phyloP scores from a whole-genome alignment of 2,797 vertebrate genomes.

The Ambastaia sidthimunki region DNA sequence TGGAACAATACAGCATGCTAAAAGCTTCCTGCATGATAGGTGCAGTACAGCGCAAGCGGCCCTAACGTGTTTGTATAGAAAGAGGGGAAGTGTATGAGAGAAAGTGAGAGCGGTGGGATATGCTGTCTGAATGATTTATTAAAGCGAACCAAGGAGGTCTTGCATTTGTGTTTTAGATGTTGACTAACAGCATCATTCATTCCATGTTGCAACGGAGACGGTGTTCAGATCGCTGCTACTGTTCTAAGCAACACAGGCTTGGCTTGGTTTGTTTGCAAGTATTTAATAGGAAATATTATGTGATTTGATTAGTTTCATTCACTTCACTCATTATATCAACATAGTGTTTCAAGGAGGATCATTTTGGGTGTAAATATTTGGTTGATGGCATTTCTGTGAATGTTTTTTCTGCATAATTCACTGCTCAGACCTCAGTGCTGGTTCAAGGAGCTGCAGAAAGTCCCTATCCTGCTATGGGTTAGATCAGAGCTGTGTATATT shows the following conservation, averaged over 20 bases:
- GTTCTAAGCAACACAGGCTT: too few relatives aligned
- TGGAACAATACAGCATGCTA: slow-evolving; percentile 69
- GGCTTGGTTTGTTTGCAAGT: background rate
- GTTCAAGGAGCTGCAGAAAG: too few relatives aligned
- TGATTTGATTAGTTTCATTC: background rate
- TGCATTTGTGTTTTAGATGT: slow-evolving; percentile 63
- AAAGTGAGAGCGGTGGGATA: background rate
- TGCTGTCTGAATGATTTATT: slow-evolving; percentile 77
- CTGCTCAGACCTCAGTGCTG: background rate
- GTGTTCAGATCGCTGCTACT: slow-evolving; percentile 56
- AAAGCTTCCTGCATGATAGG: slow-evolving; percentile 74
- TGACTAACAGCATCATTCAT: slow-evolving; percentile 52
- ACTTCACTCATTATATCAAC: too few relatives aligned
- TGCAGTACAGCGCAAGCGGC: slow-evolving; percentile 60
- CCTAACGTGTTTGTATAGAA: slow-evolving; percentile 75
- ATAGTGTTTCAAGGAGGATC: slow-evolving; percentile 46
- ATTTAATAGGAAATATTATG: background rate
- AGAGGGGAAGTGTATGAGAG: slow-evolving; percentile 68
- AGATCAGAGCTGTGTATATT: too few relatives aligned
- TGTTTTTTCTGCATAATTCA: slow-evolving; percentile 13
- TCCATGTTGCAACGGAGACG: slow-evolving; percentile 61
- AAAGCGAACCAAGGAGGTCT: slow-evolving; percentile 69
- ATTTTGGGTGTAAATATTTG: background rate
- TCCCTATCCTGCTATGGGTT: too few relatives aligned
- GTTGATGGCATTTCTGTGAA: background rate